Evolutionary conservation across 2,113 vertebrate species (phyloP).

Genomic region (Gambusia holbrooki): DNA sequence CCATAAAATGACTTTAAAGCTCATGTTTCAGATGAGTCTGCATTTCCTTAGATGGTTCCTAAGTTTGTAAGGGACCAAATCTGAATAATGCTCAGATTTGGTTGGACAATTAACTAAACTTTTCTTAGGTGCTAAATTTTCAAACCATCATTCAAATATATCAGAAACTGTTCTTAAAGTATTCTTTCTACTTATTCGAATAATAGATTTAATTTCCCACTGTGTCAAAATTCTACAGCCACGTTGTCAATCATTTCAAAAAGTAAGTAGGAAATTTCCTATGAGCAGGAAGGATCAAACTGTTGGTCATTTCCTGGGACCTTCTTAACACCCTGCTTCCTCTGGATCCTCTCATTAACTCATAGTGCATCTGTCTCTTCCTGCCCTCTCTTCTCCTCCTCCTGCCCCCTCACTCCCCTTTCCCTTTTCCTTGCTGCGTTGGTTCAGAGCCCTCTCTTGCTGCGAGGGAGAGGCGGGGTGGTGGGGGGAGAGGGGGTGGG

Average conservation of each 20-base stretch:
- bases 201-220: neutral
- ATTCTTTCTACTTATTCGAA: neutral
- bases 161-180: neutral
- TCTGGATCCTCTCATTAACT: conserved; percentile 79
- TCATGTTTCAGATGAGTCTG: neutral
- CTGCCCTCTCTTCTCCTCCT: conserved; percentile 70
- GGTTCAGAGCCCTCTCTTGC: conserved; percentile 84
- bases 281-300: neutral
- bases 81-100: neutral
- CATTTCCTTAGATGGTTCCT: neutral
- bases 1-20: conserved; percentile 68
- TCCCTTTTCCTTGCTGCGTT: conserved; percentile 74
- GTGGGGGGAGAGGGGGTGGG: conserved; percentile 81
- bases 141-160: neutral
- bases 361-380: conserved; percentile 78
- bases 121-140: neutral
- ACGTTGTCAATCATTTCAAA: neutral
- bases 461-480: conserved; percentile 85
- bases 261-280: neutral
- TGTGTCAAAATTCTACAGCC: too few species aligned
- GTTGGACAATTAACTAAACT: neutral
- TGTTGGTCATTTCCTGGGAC: conserved; percentile 71
- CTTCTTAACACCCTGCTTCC: conserved; percentile 77
- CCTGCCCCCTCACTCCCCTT: conserved; percentile 64
- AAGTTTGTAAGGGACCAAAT: neutral